Conservation (phyloP, 2,888 invertebrate species). For the Stomorhina lunata region DNA sequence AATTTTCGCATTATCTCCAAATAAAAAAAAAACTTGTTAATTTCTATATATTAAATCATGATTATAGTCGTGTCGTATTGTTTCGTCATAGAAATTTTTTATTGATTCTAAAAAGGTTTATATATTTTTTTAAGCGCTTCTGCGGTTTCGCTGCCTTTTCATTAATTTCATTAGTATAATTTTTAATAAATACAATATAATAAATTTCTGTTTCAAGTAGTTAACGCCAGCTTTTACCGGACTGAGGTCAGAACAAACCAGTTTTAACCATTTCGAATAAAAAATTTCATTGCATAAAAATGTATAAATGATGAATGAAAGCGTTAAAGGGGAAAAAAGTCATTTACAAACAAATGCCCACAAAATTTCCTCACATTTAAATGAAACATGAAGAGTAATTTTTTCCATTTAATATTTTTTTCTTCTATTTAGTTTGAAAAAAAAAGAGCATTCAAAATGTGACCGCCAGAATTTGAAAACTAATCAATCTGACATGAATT, state of each 20-base stretch:
- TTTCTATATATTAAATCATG: no score
- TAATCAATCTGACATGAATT: conserved; percentile 57
- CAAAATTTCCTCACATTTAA: background rate
- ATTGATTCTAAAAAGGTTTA: no score
- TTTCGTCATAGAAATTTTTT: no score
- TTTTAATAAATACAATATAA: no score
- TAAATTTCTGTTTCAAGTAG: conserved; percentile 12
- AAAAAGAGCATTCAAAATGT: conserved; percentile 54
- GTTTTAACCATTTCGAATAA: conserved; percentile 29
- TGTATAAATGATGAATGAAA: conserved; percentile 18
- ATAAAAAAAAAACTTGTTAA: no score
- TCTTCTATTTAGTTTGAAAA: conserved; percentile 17
- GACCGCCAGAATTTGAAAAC: conserved; percentile 61
- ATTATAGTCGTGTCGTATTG: no score
- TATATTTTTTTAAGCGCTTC: no score
- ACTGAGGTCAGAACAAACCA: conserved; percentile 31
- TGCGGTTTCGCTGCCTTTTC: no score
- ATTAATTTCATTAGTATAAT: no score
- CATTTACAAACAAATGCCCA: conserved; percentile 34
- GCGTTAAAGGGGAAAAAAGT: conserved; percentile 45
- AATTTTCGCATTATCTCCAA: no score
- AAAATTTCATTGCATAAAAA: background rate
- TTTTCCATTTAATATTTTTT: no score
- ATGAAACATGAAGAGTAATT: background rate
- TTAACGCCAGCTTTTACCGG: conserved; percentile 41